Evolutionary conservation across 2,888 invertebrate genomes (phyloP), one percentile per base, ranked within the genome.

Genomic region (Cerceris rybyensis): DNA sequence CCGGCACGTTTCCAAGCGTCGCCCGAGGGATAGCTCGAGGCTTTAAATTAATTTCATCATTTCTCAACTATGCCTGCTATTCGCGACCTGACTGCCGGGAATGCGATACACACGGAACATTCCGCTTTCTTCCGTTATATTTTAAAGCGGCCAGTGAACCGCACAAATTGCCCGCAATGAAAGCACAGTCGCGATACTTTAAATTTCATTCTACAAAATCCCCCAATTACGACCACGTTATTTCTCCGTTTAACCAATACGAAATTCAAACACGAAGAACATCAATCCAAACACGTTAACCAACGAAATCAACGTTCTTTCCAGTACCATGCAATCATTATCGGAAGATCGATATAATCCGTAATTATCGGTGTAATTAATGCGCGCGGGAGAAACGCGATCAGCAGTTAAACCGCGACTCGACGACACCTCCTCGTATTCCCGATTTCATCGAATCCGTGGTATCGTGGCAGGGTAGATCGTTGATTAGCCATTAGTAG

Each of bases 401-500:
- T 71, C 71, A 74, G 63, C 73, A 70, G 69, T 71, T 83, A 70
- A 65, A 72, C 69, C 70, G 46, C 74, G 42, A 61, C 59, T 55
- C 39, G 64, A 66, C 76, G 69, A 74, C 65, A 63, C 64, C 66
- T 70, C 39, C 67, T 74, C 57, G 52, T 74, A 80, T 61, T 69
- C 61, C 41, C 55, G 63, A 68, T 83, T 83, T 76, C 83, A 80
- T 75, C 57, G 72, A 65, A 83, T 70, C 67, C 80, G 74, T 41
- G 77, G 58, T 28, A 70, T 72, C 66, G 42, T 59, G 46, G 58
- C 57, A 8, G 11, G 54, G 58, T 57, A 70, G 77, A 71, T 73
- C 65, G 77, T 74, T 71, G 80, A 80, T 82, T 77, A 74, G 67
- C 68, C 70, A 83, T 82, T 80, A 80, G 39, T 71, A 55, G 41